phyloP scores from a whole-genome alignment of 1,140 invertebrate genomes.

The Nymphalis io region DNA sequence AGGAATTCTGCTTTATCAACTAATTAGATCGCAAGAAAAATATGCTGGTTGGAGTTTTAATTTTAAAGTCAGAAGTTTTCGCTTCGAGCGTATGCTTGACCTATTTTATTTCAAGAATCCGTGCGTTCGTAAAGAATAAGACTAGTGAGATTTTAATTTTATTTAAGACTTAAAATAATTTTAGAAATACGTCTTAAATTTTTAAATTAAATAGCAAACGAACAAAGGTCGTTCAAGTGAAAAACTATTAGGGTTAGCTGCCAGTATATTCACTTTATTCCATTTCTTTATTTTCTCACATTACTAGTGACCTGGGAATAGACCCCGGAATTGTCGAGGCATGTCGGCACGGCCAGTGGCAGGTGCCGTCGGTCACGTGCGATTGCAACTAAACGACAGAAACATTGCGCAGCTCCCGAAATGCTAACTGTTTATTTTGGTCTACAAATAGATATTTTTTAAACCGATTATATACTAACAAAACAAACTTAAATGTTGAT shows the following conservation, averaged over 20 bases:
- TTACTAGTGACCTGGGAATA: constrained; percentile 32
- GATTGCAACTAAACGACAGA: constrained; percentile 42
- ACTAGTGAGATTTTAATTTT: constrained; percentile 12
- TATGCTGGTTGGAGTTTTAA: constrained; percentile 19
- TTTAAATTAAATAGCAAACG: neutral
- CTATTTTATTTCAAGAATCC: constrained; percentile 20
- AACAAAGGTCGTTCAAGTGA: neutral
- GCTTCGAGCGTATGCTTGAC: constrained; percentile 25
- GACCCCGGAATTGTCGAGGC: constrained; percentile 43
- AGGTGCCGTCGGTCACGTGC: constrained; percentile 63
- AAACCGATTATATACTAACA: neutral
- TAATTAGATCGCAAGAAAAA: constrained; percentile 27
- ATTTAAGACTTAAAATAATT: neutral
- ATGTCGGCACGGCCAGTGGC: constrained; percentile 54
- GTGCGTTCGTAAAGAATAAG: constrained; percentile 16
- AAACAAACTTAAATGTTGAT: neutral
- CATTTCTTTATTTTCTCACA: constrained; percentile 21
- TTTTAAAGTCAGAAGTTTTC: constrained; percentile 31
- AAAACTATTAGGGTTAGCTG: neutral
- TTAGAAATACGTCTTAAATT: neutral
- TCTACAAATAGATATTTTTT: neutral
- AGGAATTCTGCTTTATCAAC: constrained; percentile 19
- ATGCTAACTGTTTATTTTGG: neutral
- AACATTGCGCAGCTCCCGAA: constrained; percentile 38
- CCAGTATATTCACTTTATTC: constrained; percentile 5